Evolutionary conservation across 2,888 invertebrate genomes (phyloP).

Genomic region (Rhingia campestris): DNA sequence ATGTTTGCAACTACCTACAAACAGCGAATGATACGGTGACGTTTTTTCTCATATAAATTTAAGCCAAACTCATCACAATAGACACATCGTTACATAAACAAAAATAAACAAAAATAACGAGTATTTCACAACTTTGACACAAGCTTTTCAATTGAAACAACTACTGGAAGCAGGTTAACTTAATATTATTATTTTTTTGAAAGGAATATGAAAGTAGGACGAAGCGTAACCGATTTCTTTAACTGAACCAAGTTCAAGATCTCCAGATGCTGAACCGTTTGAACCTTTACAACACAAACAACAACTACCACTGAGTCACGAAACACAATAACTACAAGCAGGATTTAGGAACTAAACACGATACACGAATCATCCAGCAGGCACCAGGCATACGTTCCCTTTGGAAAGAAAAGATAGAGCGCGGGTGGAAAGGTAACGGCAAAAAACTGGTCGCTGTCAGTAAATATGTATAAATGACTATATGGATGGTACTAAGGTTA

Average conservation of each 20-base stretch:
- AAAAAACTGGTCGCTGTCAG: conserved; percentile 51
- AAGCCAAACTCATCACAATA: conserved; percentile 53
- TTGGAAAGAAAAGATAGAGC: conserved; percentile 16
- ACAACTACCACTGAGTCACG: conserved; percentile 52
- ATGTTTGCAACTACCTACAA: conserved; percentile 52
- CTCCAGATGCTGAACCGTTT: conserved; percentile 65
- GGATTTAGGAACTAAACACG: conserved; percentile 58
- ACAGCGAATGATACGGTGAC: conserved; percentile 42
- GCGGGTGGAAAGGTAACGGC: conserved; percentile 59
- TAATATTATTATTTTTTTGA: neutral
- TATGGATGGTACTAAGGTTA: conserved; percentile 42
- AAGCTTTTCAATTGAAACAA: conserved; percentile 3
- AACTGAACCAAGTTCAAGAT: conserved; percentile 61
- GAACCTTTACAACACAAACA: conserved; percentile 57
- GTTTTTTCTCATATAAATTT: conserved; percentile 65
- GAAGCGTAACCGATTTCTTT: conserved; percentile 50
- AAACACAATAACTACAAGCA: conserved; percentile 45
- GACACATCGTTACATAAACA: conserved; percentile 38
- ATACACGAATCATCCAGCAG: neutral
- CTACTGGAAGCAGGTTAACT: neutral
- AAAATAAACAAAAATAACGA: conserved; percentile 38
- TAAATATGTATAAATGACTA: conserved; percentile 18
- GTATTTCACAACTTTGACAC: conserved; percentile 19
- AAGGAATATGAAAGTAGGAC: conserved; percentile 65
- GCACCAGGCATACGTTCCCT: conserved; percentile 25